Conservation (phyloP, 2,113 vertebrate species). For the Rhipidura dahli region DNA sequence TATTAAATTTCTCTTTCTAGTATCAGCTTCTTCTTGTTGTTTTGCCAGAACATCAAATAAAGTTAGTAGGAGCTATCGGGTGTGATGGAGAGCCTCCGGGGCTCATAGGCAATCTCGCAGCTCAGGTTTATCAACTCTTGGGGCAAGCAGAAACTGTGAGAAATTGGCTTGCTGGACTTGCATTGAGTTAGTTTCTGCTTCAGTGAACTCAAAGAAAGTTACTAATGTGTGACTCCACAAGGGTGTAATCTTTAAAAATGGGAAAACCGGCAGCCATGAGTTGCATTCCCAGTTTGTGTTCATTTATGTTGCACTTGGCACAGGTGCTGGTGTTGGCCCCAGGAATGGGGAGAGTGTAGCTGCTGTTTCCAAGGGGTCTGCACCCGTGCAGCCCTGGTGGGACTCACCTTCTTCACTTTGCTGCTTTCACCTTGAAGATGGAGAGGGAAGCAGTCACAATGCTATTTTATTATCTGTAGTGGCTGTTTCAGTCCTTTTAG, state of each 20-base stretch:
- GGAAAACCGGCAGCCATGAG: background rate
- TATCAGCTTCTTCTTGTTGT: slow-evolving; percentile 24
- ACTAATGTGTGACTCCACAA: slow-evolving; percentile 16
- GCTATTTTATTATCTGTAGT: background rate
- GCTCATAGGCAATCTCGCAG: background rate
- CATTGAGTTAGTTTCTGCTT: slow-evolving; percentile 40
- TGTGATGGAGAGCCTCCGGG: slow-evolving; percentile 13
- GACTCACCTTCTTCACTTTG: background rate
- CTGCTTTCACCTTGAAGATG: background rate
- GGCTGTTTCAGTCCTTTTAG: background rate
- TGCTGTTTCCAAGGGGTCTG: background rate
- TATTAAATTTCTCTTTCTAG: slow-evolving; percentile 24
- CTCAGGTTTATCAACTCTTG: slow-evolving; percentile 43
- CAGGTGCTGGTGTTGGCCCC: background rate
- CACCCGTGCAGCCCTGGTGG: accelerated
- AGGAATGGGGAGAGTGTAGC: background rate
- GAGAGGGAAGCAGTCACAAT: background rate
- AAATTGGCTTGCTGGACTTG: background rate
- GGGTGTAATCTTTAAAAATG: background rate
- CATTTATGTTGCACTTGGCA: background rate
- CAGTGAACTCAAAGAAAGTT: slow-evolving; percentile 5
- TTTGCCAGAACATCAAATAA: slow-evolving; percentile 18
- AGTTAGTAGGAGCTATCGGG: slow-evolving; percentile 1
- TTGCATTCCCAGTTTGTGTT: background rate
- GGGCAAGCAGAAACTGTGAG: slow-evolving; percentile 31